Evolutionary conservation across 2,888 invertebrate species (phyloP), one percentile per base, ranked within the genome.

Genomic region (Kuschelorhynchus macadamiae): DNA sequence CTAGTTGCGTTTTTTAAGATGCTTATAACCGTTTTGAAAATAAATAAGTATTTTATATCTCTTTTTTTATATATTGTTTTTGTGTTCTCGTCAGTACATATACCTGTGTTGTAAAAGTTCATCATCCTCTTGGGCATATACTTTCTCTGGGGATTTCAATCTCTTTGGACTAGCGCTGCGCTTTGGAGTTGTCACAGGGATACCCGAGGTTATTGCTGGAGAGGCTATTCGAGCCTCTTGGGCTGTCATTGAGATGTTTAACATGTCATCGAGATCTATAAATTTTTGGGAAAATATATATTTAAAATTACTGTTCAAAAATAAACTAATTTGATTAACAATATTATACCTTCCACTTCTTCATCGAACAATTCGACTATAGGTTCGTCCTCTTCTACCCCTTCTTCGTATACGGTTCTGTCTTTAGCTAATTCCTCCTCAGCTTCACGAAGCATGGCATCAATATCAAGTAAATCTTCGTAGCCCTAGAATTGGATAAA

Each of bases 151-250:
- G 3, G 67, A 71, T 44, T 46, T 53, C 1, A 64, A 52, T 42
- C 77, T 50, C 42, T 56, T 74, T 0, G 77, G 77, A 39, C 60
- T 67, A n/a, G 71, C 62, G 9, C 73, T 72, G 1, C 64, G 63
- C 21, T 62, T 74, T 1, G 77, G 76, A 5, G 74, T 75, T 5
- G 75, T 74, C 4, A 75, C 60, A 9, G 76, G 77, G 50, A 77
- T 70, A 12, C 74, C 74, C 1, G 63, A 59, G 17, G 55, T 33
- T 2, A 70, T 33, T 0, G 73, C 74, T 11, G 75, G 74, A 36
- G 71, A 47, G 9, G 55, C 32, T 16, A 11, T 18, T 12, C 56
- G 30, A 1, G 57, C 8, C 12, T 70, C 61, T 33, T 52, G 39
- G 0, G 52, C 59, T 7, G 47, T 39, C 32, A 18, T 30, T 0